Base-by-base conservation (phyloP, 2,113 vertebrate species). In the Xerus inauris region DNA sequence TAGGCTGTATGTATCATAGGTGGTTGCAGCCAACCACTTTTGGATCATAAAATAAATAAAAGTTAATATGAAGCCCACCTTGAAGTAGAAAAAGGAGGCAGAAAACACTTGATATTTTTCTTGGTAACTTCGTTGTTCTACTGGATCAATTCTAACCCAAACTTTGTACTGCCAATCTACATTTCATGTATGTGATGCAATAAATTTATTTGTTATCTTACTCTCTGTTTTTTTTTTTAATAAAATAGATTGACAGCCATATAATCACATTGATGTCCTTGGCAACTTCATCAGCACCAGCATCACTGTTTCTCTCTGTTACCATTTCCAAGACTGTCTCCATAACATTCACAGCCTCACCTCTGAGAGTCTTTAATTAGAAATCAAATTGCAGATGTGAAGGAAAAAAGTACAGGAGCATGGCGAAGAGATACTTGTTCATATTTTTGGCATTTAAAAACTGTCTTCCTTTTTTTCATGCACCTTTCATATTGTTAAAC, bases 401-500 rank as follows among this genome's bases (percentile, higher is more conserved):
- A 88, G 22, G 26, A 72, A 84, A 45, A 42, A 77, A 28, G 8
- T n/a, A 38, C 30, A 92, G 40, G 57, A 76, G 73, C 42, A 49
- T 38, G 22, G 19, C 40, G 11, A 89, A 2, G 26, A 87, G 40
- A 87, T 62, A 71, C 1, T 62, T 89, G 16, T 73, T 94, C 51
- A 59, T 79, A 75, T 28, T 83, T 89, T 94, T 83, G 67, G 14
- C 16, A 73, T 90, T 96, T 85, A 67, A 92, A 57, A 59, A 57
- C 16, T 1, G 24, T 45, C 62, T 30, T 26, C 32, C 30, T 59
- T 22, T 73, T 85, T 82, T 73, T 73, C 14, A 16, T 79, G 12
- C 6, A 45, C 47, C 47, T 87, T 97, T 91, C 38, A 91, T 73
- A 79, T 89, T 35, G 69, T 81, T 92, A 72, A 94, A 81, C 6